Base-by-base conservation (phyloP, 1,140 invertebrate genomes). In the Amyelois transitella region DNA sequence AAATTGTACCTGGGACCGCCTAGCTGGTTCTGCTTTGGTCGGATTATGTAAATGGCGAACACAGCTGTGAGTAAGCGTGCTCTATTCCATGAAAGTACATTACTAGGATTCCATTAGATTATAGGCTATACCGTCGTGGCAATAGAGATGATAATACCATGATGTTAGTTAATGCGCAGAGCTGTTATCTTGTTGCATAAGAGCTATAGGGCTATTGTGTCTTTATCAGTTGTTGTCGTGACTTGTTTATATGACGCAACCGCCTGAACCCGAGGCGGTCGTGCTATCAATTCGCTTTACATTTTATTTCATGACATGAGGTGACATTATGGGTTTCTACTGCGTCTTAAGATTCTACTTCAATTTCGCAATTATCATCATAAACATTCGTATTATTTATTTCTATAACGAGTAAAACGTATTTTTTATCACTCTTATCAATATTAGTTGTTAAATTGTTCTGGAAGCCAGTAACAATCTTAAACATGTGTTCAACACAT, bases 131-230 rank as follows among this genome's bases (percentile, higher is more conserved):
- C 56, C 25, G 0, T 32, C 38, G 38, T 17, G 5, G 0, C 17
- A 14, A 52, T 63, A 69, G 21, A 65, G 62, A 19, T 28, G 60
- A 65, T 28, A 69, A 64, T 77, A 24, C 61, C 32, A 6, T 55
- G 58, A 22, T 8, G 21, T 18, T 32, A 6, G 43, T 63, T 65
- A 79, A 72, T 75, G 68, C 71, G 71, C 69, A 75, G 61, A 51
- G 57, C 60, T 53, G 61, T 73, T 79, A 78, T 79, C 75, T 69
- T 52, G 68, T 82, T 82, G 75, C 81, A 81, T 85, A 80, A 83
- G 73, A 69, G 67, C 62, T 55, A n/a, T n/a, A 61, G 65, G 69
- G 64, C 68, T 66, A 72, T 75, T 77, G 72, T 67, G 55, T 64
- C 68, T 59, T 69, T 85, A 83, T 85, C 79, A 81, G 72, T 75